These are phyloP conservation scores for Lamprotornis superbus DNA, from an alignment of 2,113 vertebrate species.

Conservation along the genomic window DNA sequence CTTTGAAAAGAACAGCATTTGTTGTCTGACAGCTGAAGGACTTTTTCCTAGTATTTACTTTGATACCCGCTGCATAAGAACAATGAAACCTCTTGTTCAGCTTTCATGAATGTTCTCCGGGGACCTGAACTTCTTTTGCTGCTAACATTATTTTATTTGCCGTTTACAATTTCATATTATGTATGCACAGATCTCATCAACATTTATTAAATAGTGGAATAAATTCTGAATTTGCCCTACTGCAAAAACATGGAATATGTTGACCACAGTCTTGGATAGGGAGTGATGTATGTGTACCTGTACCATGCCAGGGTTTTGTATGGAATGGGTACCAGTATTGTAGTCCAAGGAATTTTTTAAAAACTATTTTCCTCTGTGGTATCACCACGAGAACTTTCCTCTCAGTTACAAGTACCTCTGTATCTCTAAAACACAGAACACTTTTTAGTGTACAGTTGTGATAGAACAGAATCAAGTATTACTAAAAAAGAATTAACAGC, in stretches of 20 bases:
- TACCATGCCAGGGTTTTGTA: neutral
- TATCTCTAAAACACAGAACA: neutral
- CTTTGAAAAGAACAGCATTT: neutral
- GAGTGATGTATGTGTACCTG: fast-evolving
- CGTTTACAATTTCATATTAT: neutral
- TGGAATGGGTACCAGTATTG: neutral
- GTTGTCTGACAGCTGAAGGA: neutral
- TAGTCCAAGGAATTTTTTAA: neutral
- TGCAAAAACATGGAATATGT: neutral
- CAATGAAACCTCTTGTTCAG: slow-evolving; percentile 25
- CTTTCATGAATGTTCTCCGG: neutral
- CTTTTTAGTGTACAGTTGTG: fast-evolving
- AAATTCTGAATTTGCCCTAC: neutral
- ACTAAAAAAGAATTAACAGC: neutral
- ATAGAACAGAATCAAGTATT: neutral
- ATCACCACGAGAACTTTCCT: neutral
- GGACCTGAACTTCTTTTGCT: neutral
- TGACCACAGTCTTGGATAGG: neutral
- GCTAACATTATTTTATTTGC: neutral
- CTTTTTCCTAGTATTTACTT: neutral
- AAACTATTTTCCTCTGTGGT: neutral
- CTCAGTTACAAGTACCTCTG: neutral
- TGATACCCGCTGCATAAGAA: neutral
- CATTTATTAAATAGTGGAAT: neutral
- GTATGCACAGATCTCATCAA: neutral